A percentile compares a stretch with the other conserved stretches of the same genome.
Conservation (phyloP, 2,888 invertebrate genomes). For the Caenorhabditis afra region DNA sequence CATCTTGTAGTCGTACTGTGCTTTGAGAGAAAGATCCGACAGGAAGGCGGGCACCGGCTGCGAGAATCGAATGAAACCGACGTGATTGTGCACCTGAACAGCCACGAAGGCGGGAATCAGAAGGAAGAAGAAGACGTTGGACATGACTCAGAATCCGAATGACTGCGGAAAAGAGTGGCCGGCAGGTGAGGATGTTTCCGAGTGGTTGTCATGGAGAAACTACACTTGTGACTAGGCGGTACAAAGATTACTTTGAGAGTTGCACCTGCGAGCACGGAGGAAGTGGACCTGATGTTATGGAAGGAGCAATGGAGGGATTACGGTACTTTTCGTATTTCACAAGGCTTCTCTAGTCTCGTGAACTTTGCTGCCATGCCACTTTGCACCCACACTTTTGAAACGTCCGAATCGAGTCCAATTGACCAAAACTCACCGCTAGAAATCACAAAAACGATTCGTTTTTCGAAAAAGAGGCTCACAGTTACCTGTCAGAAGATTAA, state of each 20-base stretch:
- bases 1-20: slow-evolving; percentile 44
- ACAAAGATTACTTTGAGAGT: neutral
- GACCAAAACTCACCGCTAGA: slow-evolving; percentile 32
- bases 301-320: neutral
- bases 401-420: slow-evolving; percentile 6
- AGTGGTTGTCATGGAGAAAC: slow-evolving; percentile 29
- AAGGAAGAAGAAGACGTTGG: slow-evolving; percentile 5
- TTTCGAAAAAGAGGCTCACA: slow-evolving; percentile 14
- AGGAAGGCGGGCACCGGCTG: slow-evolving; percentile 28
- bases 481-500: slow-evolving; percentile 34
- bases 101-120: slow-evolving; percentile 14
- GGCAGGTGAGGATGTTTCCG: neutral
- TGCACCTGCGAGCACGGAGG: neutral
- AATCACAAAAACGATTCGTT: slow-evolving; percentile 27
- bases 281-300: slow-evolving; percentile 17
- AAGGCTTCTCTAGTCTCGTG: too few species aligned
- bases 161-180: neutral
- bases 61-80: slow-evolving; percentile 34
- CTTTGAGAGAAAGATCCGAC: slow-evolving; percentile 27
- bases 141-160: neutral
- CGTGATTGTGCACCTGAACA: slow-evolving; percentile 29
- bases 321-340: neutral
- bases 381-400: slow-evolving; percentile 31
- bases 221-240: neutral
- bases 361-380: neutral